Evolutionary conservation across 2,888 invertebrate genomes (phyloP).

Genomic region (Drosophila rellima): DNA sequence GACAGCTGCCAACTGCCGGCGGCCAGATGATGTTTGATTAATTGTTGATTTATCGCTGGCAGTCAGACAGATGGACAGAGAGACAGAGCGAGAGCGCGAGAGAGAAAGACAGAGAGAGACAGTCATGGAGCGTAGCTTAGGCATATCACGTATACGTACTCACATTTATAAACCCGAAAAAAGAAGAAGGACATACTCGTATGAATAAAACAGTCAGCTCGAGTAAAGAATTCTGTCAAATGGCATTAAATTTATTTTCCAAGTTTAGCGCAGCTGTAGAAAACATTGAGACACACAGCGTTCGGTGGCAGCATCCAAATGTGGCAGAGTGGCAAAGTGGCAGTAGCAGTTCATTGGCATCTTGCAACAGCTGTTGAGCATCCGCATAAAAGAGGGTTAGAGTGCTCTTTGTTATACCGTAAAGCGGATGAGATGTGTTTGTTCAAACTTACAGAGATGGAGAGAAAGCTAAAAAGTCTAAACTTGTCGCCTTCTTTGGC

Average conservation of each 20-base stretch:
- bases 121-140: slow-evolving; percentile 24
- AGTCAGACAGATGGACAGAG: slow-evolving; percentile 15
- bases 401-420: slow-evolving; percentile 29
- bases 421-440: slow-evolving; percentile 48
- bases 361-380: slow-evolving; percentile 62
- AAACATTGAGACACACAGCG: slow-evolving; percentile 12
- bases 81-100: neutral
- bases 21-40: slow-evolving; percentile 79
- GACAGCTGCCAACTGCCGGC: slow-evolving; percentile 52
- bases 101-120: neutral
- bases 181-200: slow-evolving; percentile 18
- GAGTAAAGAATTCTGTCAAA: slow-evolving; percentile 64
- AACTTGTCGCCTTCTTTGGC: slow-evolving; percentile 28
- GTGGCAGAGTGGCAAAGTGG: slow-evolving; percentile 15
- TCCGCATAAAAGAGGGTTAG: slow-evolving; percentile 8
- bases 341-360: slow-evolving; percentile 75
- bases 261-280: slow-evolving; percentile 24
- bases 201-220: slow-evolving; percentile 53
- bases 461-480: slow-evolving; percentile 10
- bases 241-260: slow-evolving; percentile 74
- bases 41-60: slow-evolving; percentile 83
- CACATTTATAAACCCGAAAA: slow-evolving; percentile 56
- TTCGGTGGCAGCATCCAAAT: neutral
- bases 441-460: slow-evolving; percentile 1
- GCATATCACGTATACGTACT: slow-evolving; percentile 61